Conservation (phyloP, 1,140 invertebrate species). For the Ptiloglossa arizonensis region DNA sequence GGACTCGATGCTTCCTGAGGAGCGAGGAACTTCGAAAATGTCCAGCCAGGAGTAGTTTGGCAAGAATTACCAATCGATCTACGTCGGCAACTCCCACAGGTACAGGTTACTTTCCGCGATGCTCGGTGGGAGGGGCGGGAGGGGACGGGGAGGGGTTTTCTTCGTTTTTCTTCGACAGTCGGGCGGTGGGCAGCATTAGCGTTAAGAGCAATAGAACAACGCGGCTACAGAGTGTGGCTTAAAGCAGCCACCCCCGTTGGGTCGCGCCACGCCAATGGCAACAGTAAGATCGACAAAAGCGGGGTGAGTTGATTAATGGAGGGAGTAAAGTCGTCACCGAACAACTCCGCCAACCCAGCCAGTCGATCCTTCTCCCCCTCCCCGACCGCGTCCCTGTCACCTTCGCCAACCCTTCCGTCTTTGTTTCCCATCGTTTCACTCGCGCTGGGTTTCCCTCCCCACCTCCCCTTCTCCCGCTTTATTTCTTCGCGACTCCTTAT, state of each 20-base stretch:
- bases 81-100: constrained; percentile 50
- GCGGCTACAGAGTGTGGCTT: constrained; percentile 71
- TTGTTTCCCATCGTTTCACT: constrained; percentile 43
- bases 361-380: constrained; percentile 41
- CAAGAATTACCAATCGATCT: constrained; percentile 66
- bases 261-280: constrained; percentile 30
- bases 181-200: constrained; percentile 71
- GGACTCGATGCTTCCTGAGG: constrained; percentile 15
- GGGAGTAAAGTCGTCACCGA: constrained; percentile 75
- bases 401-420: constrained; percentile 30
- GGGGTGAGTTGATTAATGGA: constrained; percentile 77
- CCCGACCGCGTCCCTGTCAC: constrained; percentile 16
- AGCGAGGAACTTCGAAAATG: constrained; percentile 35
- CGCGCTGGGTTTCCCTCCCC: constrained; percentile 31
- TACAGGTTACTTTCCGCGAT: constrained; percentile 37
- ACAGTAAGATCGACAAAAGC: constrained; percentile 70
- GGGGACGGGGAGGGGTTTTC: too few relatives aligned
- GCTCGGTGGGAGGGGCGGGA: too few relatives aligned
- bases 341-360: constrained; percentile 58
- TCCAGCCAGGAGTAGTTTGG: constrained; percentile 35
- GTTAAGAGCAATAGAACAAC: constrained; percentile 77
- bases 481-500: constrained; percentile 6
- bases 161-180: constrained; percentile 60
- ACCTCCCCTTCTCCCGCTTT: neutral
- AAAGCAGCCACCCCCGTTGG: constrained; percentile 53